Evolutionary conservation across 1,140 invertebrate genomes (phyloP).

Genomic region (Araneus ventricosus): DNA sequence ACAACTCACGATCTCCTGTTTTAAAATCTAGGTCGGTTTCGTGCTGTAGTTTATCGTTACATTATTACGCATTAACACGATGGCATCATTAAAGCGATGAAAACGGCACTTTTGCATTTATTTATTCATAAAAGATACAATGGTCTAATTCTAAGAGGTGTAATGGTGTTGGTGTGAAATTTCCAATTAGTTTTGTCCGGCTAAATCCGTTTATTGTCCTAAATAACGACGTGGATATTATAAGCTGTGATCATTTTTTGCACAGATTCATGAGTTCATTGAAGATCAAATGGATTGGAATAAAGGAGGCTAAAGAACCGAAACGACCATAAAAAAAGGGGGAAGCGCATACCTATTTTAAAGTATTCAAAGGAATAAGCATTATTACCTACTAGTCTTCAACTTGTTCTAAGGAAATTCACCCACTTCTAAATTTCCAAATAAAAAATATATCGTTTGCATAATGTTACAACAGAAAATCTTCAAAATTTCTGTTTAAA

Average conservation of each 20-base stretch:
- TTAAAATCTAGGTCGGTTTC: conserved; percentile 18
- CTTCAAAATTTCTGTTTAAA: no score
- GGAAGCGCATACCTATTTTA: no score
- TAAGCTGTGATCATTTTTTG: not conserved
- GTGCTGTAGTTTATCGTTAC: not conserved
- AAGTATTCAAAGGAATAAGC: no score
- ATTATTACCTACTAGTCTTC: no score
- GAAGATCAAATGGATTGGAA: no score
- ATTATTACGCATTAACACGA: not conserved
- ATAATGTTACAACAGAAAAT: no score
- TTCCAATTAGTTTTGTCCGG: conserved; percentile 11
- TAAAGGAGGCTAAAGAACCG: no score
- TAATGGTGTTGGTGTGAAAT: not conserved
- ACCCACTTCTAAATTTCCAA: no score
- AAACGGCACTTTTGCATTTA: conserved; percentile 4
- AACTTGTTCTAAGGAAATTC: no score
- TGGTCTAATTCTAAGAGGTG: conserved; percentile 5
- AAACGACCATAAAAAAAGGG: no score
- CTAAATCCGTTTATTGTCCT: not conserved
- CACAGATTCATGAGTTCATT: not conserved
- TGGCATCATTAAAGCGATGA: conserved; percentile 13
- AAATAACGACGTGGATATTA: not conserved
- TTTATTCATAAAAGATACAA: not conserved
- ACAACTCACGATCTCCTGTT: not conserved
- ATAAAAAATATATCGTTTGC: no score